Conservation (phyloP, 2,113 vertebrate species). For the Ophthalmolycus amberensis region DNA sequence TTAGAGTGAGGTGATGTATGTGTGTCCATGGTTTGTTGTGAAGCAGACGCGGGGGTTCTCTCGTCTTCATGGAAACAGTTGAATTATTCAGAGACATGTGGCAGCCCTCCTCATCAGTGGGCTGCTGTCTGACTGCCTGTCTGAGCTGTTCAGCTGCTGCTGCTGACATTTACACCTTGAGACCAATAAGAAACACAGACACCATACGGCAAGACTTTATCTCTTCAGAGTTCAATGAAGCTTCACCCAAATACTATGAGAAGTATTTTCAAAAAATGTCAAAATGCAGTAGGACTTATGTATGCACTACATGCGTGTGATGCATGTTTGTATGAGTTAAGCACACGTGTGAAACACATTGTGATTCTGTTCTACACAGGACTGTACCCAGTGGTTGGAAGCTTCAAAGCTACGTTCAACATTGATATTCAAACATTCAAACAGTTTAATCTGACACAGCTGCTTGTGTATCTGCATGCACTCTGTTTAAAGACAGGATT, state of each 20-base stretch:
- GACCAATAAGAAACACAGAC: slow-evolving; percentile 14
- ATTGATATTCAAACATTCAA: too few species aligned
- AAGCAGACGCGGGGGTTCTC: slow-evolving; percentile 19
- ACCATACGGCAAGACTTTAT: background rate
- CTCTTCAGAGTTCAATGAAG: background rate
- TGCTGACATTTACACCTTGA: background rate
- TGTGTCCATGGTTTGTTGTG: slow-evolving; percentile 18
- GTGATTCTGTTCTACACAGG: background rate
- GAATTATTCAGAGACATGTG: slow-evolving; percentile 64
- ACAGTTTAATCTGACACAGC: too few species aligned
- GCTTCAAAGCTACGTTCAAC: background rate
- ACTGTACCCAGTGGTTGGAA: background rate
- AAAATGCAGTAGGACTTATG: background rate
- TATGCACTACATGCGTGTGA: too few species aligned
- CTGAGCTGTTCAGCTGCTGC: slow-evolving; percentile 10
- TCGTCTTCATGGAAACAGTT: slow-evolving; percentile 59
- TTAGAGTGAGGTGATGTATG: slow-evolving; percentile 13
- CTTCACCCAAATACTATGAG: background rate
- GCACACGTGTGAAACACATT: background rate
- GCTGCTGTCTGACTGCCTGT: slow-evolving; percentile 24
- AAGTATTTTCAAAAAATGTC: background rate
- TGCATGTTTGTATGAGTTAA: background rate
- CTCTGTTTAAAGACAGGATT: too few species aligned
- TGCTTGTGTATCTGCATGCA: too few species aligned
- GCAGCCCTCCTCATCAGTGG: slow-evolving; percentile 55